Base-by-base conservation (phyloP, 2,797 vertebrate genomes). In the Argentina silus region DNA sequence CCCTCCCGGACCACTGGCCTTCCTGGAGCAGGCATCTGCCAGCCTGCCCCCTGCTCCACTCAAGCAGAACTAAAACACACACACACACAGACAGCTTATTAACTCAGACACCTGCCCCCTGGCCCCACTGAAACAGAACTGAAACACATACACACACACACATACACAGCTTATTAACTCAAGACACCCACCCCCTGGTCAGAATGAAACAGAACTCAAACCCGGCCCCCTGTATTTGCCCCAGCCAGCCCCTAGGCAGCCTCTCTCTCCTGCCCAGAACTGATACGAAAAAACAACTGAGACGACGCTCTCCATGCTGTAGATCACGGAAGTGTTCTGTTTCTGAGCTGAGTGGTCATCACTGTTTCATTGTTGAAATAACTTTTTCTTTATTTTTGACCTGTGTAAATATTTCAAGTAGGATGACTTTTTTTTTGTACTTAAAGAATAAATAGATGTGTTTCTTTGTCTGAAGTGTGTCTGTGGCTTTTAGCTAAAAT, bases 1-100 rank as follows among this genome's bases (percentile, higher is more conserved):
- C 0, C 94, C 96, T 0, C 96, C 96, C 2, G 98, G 96, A 66
- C 96, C 97, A 0, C 80, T 98, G 69, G 95, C 96, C 50, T 99
- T 96, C 83, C 88, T 99, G 6, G 98, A 99, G 77, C 98, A 99
- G 89, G 97, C 97, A 0, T 98, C 98, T 6, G 96, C 97, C 0
- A 98, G 93, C 71, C 94, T 99, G 68, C 96, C 96, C 6, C 96
- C 97, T 1, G 97, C 97, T 36, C 96, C 97, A 14, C 91, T 97
- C 90, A 99, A 99, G 88, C 97, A 93, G 72, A 96, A 89, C 84
- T 95, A 87, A 89, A 55, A 43, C 66, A 66, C 5, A 17, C 63
- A 62, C 10, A 62, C 53, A 70, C 47, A 48, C 61, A 10, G 11
- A 21, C n/a, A 44, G 23, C 8, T 3, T 42, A 7, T 4, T 36